These are phyloP conservation scores for Rhynchophorus ferrugineus DNA, from an alignment of 1,140 invertebrate genomes.

Conservation along the genomic window DNA sequence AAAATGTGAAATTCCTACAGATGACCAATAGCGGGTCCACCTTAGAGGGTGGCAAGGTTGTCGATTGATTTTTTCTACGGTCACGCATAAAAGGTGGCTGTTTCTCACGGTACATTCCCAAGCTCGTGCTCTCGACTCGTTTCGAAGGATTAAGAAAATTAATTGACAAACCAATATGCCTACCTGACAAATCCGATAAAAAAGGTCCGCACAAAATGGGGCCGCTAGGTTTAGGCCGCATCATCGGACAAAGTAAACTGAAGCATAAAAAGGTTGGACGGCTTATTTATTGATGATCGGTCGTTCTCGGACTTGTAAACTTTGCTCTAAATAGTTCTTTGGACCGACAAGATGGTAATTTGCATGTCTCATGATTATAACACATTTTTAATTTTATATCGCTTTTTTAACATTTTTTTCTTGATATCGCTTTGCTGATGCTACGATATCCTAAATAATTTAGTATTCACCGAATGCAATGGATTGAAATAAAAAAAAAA, in stretches of 20 bases:
- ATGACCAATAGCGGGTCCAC: too few relatives aligned
- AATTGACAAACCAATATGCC: slow-evolving; percentile 26
- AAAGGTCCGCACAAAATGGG: slow-evolving; percentile 21
- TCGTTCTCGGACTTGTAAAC: slow-evolving; percentile 15
- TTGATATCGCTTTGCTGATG: too few relatives aligned
- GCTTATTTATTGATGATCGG: slow-evolving; percentile 22
- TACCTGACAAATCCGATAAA: slow-evolving; percentile 27
- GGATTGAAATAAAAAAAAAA: too few relatives aligned
- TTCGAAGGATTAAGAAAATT: slow-evolving; percentile 23
- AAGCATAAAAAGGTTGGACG: slow-evolving; percentile 17
- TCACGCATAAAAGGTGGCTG: slow-evolving; percentile 11
- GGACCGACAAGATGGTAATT: too few relatives aligned
- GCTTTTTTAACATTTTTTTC: background rate
- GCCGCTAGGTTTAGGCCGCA: slow-evolving; percentile 14
- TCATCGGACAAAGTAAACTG: slow-evolving; percentile 19
- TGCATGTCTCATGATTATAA: too few relatives aligned
- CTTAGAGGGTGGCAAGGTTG: too few relatives aligned
- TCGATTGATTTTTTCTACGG: background rate
- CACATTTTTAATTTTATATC: too few relatives aligned
- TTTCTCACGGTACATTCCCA: slow-evolving; percentile 26
- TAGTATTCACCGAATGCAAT: too few relatives aligned
- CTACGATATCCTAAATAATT: too few relatives aligned
- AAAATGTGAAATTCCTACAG: too few relatives aligned
- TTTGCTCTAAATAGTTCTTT: slow-evolving; percentile 19
- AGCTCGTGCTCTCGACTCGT: slow-evolving; percentile 23